Conservation (phyloP, 2,113 vertebrate genomes). For the Otolemur garnettii region DNA sequence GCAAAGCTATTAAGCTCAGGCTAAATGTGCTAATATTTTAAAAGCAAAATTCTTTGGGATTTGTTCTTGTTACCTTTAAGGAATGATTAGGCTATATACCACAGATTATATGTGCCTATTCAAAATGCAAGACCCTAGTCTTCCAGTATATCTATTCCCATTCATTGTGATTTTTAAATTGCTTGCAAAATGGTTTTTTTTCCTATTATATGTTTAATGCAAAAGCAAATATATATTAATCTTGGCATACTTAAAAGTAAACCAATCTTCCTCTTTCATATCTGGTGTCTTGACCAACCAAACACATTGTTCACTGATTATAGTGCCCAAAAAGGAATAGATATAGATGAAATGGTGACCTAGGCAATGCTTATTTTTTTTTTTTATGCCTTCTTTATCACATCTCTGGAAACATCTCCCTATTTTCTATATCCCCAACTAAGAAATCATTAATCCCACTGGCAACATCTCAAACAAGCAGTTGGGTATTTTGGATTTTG, state of each 20-base stretch:
- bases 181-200: conserved; percentile 33
- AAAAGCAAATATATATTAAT: conserved; percentile 13
- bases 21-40: conserved; percentile 69
- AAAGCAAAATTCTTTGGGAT: conserved; percentile 51
- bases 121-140: background rate
- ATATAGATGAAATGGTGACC: background rate
- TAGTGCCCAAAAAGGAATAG: background rate
- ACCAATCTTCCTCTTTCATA: conserved; percentile 33
- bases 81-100: conserved; percentile 25
- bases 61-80: conserved; percentile 50
- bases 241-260: conserved; percentile 20
- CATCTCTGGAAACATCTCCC: background rate
- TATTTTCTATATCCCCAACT: background rate
- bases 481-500: background rate
- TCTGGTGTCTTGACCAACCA: background rate
- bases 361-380: background rate
- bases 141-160: background rate
- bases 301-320: conserved; percentile 37
- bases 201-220: background rate
- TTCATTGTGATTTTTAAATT: background rate
- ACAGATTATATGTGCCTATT: background rate
- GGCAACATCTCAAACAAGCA: background rate
- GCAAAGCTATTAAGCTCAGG: background rate
- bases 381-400: conserved; percentile 6
- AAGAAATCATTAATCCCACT: background rate